Base-by-base conservation (phyloP, 2,797 vertebrate species). In the Mus minutoides region DNA sequence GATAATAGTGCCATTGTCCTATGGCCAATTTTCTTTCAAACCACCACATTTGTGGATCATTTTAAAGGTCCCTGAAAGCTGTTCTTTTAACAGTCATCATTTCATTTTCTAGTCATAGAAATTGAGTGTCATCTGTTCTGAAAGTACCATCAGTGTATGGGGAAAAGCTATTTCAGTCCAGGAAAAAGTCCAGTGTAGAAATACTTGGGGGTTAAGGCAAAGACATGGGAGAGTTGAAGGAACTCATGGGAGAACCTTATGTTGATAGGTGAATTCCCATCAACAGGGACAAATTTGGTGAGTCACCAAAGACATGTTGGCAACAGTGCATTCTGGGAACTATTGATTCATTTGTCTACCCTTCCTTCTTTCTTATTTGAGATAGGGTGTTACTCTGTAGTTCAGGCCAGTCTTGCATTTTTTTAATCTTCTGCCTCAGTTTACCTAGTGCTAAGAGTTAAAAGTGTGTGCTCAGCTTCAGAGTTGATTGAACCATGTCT, bases 1-100 rank as follows among this genome's bases (percentile, higher is more conserved):
- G 49, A 49, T 49, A 64, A 31, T 29, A 67, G 64, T 6, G 67
- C 67, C 34, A 37, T 34, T 71, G n/a, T n/a, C 67, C 5, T 67
- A 67, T 67, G 64, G 64, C 4, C 64, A 64, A 16, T 16, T 67
- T 67, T 67, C 26, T 64, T 64, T 67, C 29, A 16, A 67, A 67
- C 31, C 31, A 67, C 5, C 64, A 67, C 29, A 31, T 67, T 67
- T 16, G 2, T 75, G 54, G 60, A 75, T 19, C 22, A 83, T 40
- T 78, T 82, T 43, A 83, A 94, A 40, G 22, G 77, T 94, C 88
- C 37, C 78, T 88, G 14, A 78, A 92, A 85, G 52, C 58, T 62
- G 3, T 85, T 90, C 37, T 85, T 37, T 60, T 83, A 79, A 21
- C 12, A 67, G 24, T 29, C 19, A 73, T 49, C 31, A 40, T 91